Base-by-base conservation (phyloP, 2,113 vertebrate genomes). In the Alosa alosa region DNA sequence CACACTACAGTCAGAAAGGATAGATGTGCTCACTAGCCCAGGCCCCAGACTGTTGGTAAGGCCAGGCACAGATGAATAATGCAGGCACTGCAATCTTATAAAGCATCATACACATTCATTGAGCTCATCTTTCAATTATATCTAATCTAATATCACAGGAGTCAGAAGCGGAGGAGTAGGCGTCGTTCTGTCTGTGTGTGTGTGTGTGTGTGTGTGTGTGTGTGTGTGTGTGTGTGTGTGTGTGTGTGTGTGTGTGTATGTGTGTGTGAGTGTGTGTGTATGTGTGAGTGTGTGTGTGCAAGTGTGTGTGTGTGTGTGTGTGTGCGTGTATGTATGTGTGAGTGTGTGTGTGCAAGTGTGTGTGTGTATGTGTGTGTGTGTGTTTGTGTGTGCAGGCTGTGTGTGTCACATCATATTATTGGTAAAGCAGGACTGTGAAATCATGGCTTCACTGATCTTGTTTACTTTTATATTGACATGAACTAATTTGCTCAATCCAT, bases 51-150 rank as follows among this genome's bases (percentile, higher is more conserved):
- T 0, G 18, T 78, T 39, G 72, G 72, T 15, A 15, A 78, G 72
- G 13, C 72, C 7, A 68, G n/a, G 31, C 72, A 1, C 15, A 39
- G 31, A 78, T 78, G 72, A 78, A 78, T 78, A 78, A 78, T 78
- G 72, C 36, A 78, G 72, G 8, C 31, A 1, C 11, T 17, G 72
- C 20, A 39, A 78, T 78, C 72, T 36, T 4, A 39, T 78, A 78
- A 78, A 5, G 2, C 72, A 39, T 78, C 72, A 78, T 78, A 39
- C 72, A 78, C 41, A 78, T 78, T 31, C 36, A 78, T 78, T 15
- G 72, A 78, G 31, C 31, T 39, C 72, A 78, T 78, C 72, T 78
- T 78, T 78, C 31, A 78, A 78, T 78, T 78, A 78, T 13, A 41
- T 17, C 72, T 78, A 72, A 72, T 72, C 64, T 72, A 78, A 78